Evolutionary conservation across 2,113 vertebrate species (phyloP).

Genomic region (Galemys pyrenaicus): DNA sequence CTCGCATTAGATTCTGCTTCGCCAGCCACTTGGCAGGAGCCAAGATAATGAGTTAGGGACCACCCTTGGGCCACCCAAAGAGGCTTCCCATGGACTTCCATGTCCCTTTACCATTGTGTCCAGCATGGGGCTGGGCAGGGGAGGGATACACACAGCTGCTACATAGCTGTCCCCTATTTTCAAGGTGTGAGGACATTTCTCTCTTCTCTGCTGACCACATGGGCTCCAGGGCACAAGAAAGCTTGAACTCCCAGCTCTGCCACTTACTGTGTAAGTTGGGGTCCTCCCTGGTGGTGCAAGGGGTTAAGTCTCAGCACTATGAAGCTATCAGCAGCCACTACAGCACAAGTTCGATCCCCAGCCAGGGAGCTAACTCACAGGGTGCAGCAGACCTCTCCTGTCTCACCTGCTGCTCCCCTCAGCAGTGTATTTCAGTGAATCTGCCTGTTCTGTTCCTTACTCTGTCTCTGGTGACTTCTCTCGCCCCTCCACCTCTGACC

Average conservation of each 20-base stretch:
- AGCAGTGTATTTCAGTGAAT: too few species aligned
- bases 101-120: neutral
- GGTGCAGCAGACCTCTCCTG: too few species aligned
- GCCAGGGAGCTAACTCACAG: too few species aligned
- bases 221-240: neutral
- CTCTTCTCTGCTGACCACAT: neutral
- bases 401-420: too few species aligned
- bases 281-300: too few species aligned
- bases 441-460: too few species aligned
- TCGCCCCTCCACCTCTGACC: too few species aligned
- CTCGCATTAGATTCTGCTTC: neutral
- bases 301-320: too few species aligned
- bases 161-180: neutral
- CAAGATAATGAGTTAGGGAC: neutral
- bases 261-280: neutral
- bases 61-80: neutral
- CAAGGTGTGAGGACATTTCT: neutral
- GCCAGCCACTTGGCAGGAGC: neutral
- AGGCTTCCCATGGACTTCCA: neutral
- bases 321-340: too few species aligned
- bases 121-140: neutral
- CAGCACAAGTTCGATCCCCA: too few species aligned
- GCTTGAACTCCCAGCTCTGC: neutral
- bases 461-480: too few species aligned
- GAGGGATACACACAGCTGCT: too few species aligned